Percentiles rank a stretch among this genome's conserved stretches.
Evolutionary conservation across 2,888 invertebrate species (phyloP).

Genomic region (Pollenia griseotomentosa): DNA sequence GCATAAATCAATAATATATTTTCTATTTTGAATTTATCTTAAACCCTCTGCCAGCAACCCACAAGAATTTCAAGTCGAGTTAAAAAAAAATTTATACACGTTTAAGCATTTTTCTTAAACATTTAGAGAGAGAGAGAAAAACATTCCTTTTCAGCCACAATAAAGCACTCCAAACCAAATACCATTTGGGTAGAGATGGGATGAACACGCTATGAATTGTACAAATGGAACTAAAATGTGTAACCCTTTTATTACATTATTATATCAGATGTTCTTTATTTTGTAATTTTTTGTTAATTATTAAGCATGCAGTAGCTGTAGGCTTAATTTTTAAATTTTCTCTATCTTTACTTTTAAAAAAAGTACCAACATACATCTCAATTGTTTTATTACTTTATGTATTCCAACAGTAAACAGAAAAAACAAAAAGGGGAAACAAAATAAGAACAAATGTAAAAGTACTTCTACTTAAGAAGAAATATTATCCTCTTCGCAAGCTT

Average conservation of each 20-base stretch:
- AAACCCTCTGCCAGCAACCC: neutral
- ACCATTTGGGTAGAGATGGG: neutral
- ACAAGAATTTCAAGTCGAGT: neutral
- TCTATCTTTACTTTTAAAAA: no score
- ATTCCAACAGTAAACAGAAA: no score
- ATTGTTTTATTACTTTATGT: no score
- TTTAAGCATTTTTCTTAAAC: slow-evolving; percentile 41
- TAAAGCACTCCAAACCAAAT: neutral
- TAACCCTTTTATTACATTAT: no score
- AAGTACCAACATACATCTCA: no score
- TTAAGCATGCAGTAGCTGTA: no score
- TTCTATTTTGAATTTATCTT: slow-evolving; percentile 28
- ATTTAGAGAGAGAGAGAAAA: neutral
- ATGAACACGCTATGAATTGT: neutral
- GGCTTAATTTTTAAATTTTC: no score
- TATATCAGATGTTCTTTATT: no score
- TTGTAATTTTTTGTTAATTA: no score
- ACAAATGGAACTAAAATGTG: no score
- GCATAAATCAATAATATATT: slow-evolving; percentile 60
- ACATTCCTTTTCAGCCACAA: neutral
- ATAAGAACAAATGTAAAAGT: no score
- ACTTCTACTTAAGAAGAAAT: neutral
- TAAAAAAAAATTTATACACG: slow-evolving; percentile 43
- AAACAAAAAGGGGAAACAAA: no score
- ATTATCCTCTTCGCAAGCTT: slow-evolving; percentile 57